These are phyloP conservation scores for Pongo abelii DNA, from an alignment of 2,113 vertebrate genomes.

Conservation along the genomic window DNA sequence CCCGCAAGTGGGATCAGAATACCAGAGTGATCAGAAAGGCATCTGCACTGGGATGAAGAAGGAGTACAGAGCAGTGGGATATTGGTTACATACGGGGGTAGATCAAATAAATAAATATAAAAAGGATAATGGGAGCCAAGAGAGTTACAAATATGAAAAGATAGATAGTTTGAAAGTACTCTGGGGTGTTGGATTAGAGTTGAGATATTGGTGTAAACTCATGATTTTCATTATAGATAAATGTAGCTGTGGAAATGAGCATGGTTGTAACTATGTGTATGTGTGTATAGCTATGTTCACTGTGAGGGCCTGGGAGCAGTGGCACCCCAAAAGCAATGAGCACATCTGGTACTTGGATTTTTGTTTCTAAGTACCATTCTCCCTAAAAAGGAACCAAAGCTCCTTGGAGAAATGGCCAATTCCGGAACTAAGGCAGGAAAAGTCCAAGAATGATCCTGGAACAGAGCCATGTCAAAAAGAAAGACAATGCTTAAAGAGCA, in stretches of 20 bases:
- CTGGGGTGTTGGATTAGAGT: background rate
- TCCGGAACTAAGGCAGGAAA: background rate
- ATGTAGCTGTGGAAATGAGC: background rate
- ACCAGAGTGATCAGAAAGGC: background rate
- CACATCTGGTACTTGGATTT: background rate
- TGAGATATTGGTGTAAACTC: background rate
- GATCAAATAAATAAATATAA: background rate
- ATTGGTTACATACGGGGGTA: no score
- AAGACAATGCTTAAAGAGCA: background rate
- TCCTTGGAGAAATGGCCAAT: background rate
- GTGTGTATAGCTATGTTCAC: background rate
- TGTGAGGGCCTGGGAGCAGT: background rate
- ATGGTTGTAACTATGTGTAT: background rate
- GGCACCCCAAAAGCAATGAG: background rate
- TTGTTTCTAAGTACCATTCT: background rate
- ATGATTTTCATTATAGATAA: background rate
- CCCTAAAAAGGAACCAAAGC: background rate
- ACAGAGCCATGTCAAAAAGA: background rate
- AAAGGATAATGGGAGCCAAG: background rate
- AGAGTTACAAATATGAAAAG: background rate
- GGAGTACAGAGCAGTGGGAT: no score
- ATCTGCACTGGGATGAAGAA: accelerated
- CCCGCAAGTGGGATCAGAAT: background rate
- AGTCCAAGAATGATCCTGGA: background rate
- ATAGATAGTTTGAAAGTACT: background rate